Evolutionary conservation across 2,797 vertebrate species (phyloP).

Genomic region (Melanotaenia boesemani): DNA sequence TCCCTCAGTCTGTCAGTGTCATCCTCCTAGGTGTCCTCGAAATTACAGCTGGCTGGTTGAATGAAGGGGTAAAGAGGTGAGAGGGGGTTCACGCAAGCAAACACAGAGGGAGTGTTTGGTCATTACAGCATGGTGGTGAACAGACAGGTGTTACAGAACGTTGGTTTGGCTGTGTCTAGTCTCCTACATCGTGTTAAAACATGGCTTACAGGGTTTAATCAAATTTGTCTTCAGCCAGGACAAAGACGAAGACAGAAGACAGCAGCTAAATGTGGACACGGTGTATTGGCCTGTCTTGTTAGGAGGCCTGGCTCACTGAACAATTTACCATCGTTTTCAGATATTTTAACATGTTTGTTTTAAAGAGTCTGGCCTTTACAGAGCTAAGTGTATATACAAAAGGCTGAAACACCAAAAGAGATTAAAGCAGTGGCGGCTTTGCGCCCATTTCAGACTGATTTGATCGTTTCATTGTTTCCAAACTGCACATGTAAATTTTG

Average conservation of each 20-base stretch:
- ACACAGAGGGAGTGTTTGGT: constrained; percentile 21
- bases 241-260: constrained; percentile 11
- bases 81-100: constrained; percentile 24
- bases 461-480: no score
- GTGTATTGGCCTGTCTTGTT: background rate
- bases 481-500: no score
- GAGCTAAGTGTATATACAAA: no score
- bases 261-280: constrained; percentile 10
- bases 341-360: background rate
- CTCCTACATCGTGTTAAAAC: background rate
- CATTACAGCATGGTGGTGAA: constrained; percentile 6
- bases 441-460: no score
- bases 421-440: no score
- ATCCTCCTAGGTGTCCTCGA: constrained; percentile 25
- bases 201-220: constrained; percentile 22
- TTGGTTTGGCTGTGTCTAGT: constrained; percentile 2
- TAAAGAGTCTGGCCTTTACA: no score
- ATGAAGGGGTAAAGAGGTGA: constrained; percentile 29
- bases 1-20: constrained; percentile 13
- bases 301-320: background rate
- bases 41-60: no score
- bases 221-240: constrained; percentile 21
- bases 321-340: background rate
- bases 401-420: no score
- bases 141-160: background rate